Base-by-base conservation (phyloP, 1,140 invertebrate genomes). In the Drosophila lini region DNA sequence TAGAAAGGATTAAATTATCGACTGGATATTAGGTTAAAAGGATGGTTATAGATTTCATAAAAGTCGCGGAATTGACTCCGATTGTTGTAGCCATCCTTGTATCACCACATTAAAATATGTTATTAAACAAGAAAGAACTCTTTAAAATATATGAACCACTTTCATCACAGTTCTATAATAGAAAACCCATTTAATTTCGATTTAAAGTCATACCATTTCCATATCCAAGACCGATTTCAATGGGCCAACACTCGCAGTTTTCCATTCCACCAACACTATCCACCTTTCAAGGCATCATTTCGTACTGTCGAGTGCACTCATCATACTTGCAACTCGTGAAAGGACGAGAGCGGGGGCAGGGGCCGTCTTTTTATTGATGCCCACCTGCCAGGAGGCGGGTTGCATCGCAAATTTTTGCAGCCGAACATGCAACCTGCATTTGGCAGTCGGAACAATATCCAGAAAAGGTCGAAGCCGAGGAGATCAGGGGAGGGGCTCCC, bases 351-450 rank as follows among this genome's bases (percentile, higher is more conserved):
- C 48, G 55, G 0, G 52, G 52, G 34, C 2, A 15, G 34, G 52
- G 45, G 80, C 59, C 62, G 82, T 47, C 64, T 63, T 78, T 88
- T 88, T 89, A 78, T 88, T 80, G 55, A 80, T 85, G 58, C 67
- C 60, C 57, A 76, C 78, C 79, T 80, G 80, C 57, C 77, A 68
- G 69, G 36, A 19, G 65, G 71, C 58, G 59, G 80, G 76, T 68
- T 79, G 84, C 84, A 89, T 89, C 79, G 84, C 84, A 88, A 89
- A 88, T 88, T 84, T 88, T 89, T 89, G 50, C 70, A 81, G 62
- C 61, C 71, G 60, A 81, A 90, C 85, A 89, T 81, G 85, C 81
- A 89, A 84, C 84, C 55, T 89, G 84, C 84, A 89, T 90, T 89
- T 89, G 84, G 84, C 84, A 89, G 80, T 71, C 65, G 60, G 78